Percentiles rank a stretch among this genome's conserved stretches.
Evolutionary conservation across 2,888 invertebrate genomes (phyloP).

Genomic region (Pasiphila rectangulata): DNA sequence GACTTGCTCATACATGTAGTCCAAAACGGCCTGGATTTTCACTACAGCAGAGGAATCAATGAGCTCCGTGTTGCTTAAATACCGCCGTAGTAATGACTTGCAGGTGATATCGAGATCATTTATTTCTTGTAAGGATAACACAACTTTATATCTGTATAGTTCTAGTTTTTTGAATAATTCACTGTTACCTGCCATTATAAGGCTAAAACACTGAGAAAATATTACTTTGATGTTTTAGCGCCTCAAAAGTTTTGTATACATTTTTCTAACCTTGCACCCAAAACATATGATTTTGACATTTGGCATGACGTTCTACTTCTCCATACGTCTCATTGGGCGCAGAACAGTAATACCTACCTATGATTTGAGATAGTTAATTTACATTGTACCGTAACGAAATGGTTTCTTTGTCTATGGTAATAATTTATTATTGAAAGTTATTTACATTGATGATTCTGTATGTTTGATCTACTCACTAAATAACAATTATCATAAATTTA

Average conservation of each 20-base stretch:
- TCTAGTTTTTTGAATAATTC: conserved; percentile 50
- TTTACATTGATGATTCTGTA: neutral
- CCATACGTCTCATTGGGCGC: neutral
- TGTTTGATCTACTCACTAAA: too few species aligned
- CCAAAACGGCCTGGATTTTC: conserved; percentile 70
- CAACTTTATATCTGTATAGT: conserved; percentile 45
- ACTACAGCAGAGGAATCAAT: conserved; percentile 41
- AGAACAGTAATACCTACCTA: neutral
- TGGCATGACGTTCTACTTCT: neutral
- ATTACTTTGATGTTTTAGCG: neutral
- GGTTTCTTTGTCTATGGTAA: conserved; percentile 13
- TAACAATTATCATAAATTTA: too few species aligned
- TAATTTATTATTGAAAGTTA: neutral
- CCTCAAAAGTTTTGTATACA: conserved; percentile 15
- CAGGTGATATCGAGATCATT: conserved; percentile 56
- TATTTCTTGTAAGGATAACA: conserved; percentile 52
- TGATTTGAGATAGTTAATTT: too few species aligned
- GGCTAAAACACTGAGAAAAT: neutral
- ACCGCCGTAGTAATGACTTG: conserved; percentile 51
- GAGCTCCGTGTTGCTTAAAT: conserved; percentile 43
- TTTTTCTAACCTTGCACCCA: conserved; percentile 14
- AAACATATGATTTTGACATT: conserved; percentile 24
- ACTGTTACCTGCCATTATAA: conserved; percentile 20
- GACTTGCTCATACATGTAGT: conserved; percentile 82
- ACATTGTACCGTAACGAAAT: neutral